A percentile compares a stretch with the other conserved stretches of the same genome.
phyloP scores from a whole-genome alignment of 2,888 invertebrate genomes.

The Nasonovia ribisnigri region DNA sequence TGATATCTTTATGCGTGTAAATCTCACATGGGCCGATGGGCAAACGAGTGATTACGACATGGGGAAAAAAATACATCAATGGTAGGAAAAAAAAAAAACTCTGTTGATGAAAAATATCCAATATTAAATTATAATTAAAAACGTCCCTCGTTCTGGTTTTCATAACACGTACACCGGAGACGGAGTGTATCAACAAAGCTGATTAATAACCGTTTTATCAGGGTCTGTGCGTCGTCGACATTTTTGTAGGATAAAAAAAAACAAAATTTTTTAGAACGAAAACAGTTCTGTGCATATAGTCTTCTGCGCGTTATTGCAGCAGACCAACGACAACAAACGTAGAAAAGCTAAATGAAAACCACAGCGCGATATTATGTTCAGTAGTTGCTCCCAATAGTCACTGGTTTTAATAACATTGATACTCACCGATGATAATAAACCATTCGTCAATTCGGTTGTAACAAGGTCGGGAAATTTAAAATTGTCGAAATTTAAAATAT shows the following conservation, averaged over 20 bases:
- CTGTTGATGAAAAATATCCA: slow-evolving; percentile 30
- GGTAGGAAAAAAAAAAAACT: background rate
- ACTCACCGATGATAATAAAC: background rate
- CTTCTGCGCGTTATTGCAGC: background rate
- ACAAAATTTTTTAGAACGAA: background rate
- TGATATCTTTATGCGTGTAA: background rate
- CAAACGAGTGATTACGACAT: background rate
- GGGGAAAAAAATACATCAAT: background rate
- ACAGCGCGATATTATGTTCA: background rate
- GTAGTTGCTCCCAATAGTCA: background rate
- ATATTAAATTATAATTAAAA: slow-evolving; percentile 50
- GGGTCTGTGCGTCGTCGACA: background rate
- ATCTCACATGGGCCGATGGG: background rate
- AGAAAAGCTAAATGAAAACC: background rate
- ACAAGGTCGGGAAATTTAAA: too few relatives aligned
- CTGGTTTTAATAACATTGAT: background rate
- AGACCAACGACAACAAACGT: background rate
- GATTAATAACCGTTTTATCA: slow-evolving; percentile 44
- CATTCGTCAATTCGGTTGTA: background rate
- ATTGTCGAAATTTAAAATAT: background rate
- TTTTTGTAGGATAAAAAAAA: background rate
- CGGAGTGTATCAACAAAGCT: slow-evolving; percentile 12
- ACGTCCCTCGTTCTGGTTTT: background rate
- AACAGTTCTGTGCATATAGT: too few relatives aligned
- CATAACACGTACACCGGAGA: slow-evolving; percentile 4